These are phyloP conservation scores for Tragopan temminckii DNA, from an alignment of 2,797 vertebrate genomes.

Conservation along the genomic window DNA sequence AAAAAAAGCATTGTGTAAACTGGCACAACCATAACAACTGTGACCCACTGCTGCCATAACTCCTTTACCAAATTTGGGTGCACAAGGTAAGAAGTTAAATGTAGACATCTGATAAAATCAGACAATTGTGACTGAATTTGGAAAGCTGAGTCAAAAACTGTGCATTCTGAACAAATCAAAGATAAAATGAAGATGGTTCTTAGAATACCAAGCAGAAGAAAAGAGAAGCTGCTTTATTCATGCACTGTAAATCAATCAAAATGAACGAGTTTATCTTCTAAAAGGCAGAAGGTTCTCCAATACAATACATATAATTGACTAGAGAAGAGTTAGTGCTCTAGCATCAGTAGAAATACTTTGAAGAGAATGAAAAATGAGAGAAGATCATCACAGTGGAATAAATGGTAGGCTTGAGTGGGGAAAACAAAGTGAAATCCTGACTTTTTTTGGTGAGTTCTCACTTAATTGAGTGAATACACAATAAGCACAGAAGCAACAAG, in stretches of 20 bases:
- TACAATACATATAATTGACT: not conserved
- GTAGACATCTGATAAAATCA: not conserved
- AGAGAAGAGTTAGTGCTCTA: not conserved
- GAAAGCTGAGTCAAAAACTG: conserved; percentile 8
- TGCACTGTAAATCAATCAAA: not conserved
- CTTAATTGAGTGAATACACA: not conserved
- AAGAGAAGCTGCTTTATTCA: not conserved
- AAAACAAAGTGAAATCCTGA: not conserved
- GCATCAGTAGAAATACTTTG: not conserved
- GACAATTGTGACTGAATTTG: not conserved
- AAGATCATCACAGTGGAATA: not conserved
- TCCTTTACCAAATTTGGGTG: not conserved
- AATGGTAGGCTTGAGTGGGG: not conserved
- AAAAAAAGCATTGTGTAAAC: not conserved
- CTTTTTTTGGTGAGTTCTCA: not conserved
- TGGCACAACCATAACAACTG: not conserved
- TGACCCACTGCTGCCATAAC: not conserved
- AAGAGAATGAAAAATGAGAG: not conserved
- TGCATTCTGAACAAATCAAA: not conserved
- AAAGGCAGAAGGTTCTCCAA: not conserved
- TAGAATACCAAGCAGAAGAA: not conserved
- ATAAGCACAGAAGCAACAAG: not conserved
- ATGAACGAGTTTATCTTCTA: not conserved
- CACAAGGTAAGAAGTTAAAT: not conserved
- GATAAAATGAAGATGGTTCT: not conserved